Evolutionary conservation across 2,797 vertebrate genomes (phyloP), one percentile per base, ranked within the genome.

Genomic region (Anguilla obscura): DNA sequence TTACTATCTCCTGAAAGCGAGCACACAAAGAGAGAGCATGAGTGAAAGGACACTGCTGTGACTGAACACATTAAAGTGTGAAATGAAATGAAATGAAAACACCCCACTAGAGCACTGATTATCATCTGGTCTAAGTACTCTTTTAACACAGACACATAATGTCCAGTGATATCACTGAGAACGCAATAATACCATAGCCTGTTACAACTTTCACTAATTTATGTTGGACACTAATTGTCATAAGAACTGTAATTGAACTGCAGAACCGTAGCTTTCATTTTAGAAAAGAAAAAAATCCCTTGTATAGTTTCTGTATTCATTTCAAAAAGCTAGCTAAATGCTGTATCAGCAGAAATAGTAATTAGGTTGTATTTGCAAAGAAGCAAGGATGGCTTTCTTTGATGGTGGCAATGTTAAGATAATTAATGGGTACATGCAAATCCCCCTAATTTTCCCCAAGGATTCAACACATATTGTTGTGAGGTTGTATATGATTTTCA

Each of bases 141-240:
- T 83, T 27, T 76, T 45, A 87, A n/a, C 36, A 79, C 58, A 66
- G 10, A n/a, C 24, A 84, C 30, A 45, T 50, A 50, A 60, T 63
- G 45, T 69, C 74, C 33, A 18, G 0, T 79, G 74, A 79, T 6
- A 40, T 79, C 80, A 69, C 63, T 21, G 27, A 66, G 27, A 69
- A 24, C 50, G 24, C 27, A 52, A 82, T 21, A 82, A 48, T 82
- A 71, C 76, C 24, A 87, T 24, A 87, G 80, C 86, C 58, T 84
- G 58, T 30, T 48, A 18, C 27, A 87, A 66, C 82, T 82, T 45
- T 63, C 71, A 33, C 50, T n/a, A 45, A n/a, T 60, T 58, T 82
- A 82, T 50, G 45, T 48, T 50, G 40, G 86, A 79, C 74, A 60
- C 86, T 87, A 58, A 63, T 24, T 87, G 58, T n/a, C 69, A 58